Evolutionary conservation across 2,888 invertebrate species (phyloP).

Genomic region (Polylopha cassiicola): DNA sequence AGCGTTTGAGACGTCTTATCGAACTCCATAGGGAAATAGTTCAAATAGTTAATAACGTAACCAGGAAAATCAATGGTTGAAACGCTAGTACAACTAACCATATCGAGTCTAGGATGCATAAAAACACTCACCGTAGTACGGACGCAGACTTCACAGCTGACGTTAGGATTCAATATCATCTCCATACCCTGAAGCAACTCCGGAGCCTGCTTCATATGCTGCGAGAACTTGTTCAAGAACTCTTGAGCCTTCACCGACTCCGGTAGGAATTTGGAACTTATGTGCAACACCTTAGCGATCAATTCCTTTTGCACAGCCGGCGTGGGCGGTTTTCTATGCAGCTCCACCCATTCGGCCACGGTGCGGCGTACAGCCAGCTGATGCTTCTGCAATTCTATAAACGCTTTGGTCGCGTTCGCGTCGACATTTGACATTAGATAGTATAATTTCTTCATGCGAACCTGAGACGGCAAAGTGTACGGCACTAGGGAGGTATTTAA

Average conservation of each 20-base stretch:
- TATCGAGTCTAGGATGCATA: background rate
- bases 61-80: no score
- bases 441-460: constrained; percentile 95
- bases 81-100: no score
- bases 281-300: constrained; percentile 80
- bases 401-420: constrained; percentile 92
- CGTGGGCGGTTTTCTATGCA: constrained; percentile 84
- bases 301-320: constrained; percentile 85
- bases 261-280: constrained; percentile 87
- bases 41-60: no score
- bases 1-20: no score
- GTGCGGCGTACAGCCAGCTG: constrained; percentile 89
- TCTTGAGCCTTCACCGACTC: constrained; percentile 95
- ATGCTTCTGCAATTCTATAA: constrained; percentile 93
- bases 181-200: constrained; percentile 87
- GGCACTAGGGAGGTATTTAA: constrained; percentile 97
- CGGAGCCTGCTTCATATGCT: constrained; percentile 84
- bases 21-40: no score
- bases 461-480: constrained; percentile 89
- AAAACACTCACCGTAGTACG: constrained; percentile 84
- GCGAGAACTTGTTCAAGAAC: constrained; percentile 89
- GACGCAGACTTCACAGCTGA: constrained; percentile 96
- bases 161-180: constrained; percentile 90
- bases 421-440: constrained; percentile 95
- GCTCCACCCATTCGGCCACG: constrained; percentile 91